Percentiles rank a stretch among this genome's conserved stretches.
phyloP scores from a whole-genome alignment of 35 echinoderm and acorn worm genomes.

The Anneissia japonica region DNA sequence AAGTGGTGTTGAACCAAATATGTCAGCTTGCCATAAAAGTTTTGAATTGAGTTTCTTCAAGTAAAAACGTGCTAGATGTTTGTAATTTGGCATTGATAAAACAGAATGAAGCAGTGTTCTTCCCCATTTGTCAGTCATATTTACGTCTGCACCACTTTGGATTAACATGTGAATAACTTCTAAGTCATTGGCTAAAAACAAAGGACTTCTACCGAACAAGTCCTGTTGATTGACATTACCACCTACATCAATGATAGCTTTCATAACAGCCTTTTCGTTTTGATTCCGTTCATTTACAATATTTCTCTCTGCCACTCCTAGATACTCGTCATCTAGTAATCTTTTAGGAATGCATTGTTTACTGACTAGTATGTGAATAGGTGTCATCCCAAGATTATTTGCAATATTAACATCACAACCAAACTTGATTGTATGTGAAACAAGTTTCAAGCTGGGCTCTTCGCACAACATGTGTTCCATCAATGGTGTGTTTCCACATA shows the following conservation, averaged over 20 bases:
- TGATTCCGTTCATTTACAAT: neutral
- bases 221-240: neutral
- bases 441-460: neutral
- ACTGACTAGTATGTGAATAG: neutral
- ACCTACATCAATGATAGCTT: neutral
- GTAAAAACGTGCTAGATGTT: neutral
- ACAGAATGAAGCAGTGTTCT: neutral
- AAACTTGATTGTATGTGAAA: neutral
- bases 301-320: neutral
- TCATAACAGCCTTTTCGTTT: neutral
- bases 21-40: neutral
- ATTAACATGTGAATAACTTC: neutral
- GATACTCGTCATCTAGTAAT: neutral
- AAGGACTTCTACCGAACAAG: neutral
- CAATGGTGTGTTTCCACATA: neutral
- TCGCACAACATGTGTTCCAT: neutral
- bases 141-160: neutral
- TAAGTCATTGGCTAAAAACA: neutral
- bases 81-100: neutral
- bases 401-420: conserved; percentile 1
- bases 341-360: neutral
- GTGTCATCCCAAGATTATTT: neutral
- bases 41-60: neutral
- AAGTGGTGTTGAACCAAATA: neutral
- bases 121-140: neutral